phyloP scores from a whole-genome alignment of 92 coral and sea anemone genomes.

The Blastomussa wellsi region DNA sequence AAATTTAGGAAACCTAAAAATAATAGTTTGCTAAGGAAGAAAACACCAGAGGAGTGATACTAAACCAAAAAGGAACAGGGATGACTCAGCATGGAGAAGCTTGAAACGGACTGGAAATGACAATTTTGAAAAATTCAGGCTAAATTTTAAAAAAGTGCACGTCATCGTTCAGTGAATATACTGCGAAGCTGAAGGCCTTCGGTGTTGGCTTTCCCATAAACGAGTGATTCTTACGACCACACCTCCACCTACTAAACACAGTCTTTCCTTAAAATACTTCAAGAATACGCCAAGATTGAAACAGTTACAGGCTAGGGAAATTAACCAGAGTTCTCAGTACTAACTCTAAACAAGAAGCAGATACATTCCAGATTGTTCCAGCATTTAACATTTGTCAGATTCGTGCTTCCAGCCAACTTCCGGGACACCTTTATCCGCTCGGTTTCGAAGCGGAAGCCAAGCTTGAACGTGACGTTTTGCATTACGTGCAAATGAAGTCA shows the following conservation, averaged over 20 bases:
- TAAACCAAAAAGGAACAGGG: too few species aligned
- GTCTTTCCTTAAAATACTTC: not conserved
- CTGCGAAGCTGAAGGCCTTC: not conserved
- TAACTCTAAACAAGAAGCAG: not conserved
- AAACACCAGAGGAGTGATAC: too few species aligned
- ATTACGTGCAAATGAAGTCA: not conserved
- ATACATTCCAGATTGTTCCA: not conserved
- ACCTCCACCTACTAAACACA: not conserved
- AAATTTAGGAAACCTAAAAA: too few species aligned
- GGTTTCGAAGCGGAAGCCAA: constrained; percentile 40
- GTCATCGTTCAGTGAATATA: not conserved
- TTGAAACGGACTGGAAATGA: too few species aligned
- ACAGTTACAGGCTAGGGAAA: not conserved
- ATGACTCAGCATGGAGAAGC: too few species aligned
- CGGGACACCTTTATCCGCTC: not conserved
- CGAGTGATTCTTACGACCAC: not conserved
- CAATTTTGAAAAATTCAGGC: too few species aligned
- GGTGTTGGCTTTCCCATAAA: not conserved
- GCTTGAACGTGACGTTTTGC: not conserved
- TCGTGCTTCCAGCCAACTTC: constrained; percentile 1
- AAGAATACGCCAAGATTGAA: not conserved
- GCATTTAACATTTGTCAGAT: not conserved
- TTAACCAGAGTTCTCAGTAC: not conserved
- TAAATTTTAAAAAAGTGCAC: too few species aligned
- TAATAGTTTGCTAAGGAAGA: too few species aligned